Evolutionary conservation across 2,113 vertebrate genomes (phyloP).

Genomic region (Mola mola): DNA sequence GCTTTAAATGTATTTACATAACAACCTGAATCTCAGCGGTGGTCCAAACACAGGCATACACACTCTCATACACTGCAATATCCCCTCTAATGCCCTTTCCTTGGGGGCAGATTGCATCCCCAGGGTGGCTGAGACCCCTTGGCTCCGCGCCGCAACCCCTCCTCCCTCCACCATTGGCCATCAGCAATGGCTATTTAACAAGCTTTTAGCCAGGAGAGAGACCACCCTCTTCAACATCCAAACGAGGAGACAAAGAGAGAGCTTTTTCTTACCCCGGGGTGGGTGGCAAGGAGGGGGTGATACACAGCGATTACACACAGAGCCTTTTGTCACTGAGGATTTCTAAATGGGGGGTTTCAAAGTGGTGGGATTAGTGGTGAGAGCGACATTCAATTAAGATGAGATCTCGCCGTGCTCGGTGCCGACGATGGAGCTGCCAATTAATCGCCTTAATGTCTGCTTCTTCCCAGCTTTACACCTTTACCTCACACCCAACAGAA

Average conservation of each 20-base stretch:
- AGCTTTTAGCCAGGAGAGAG: slow-evolving; percentile 61
- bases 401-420: slow-evolving; percentile 62
- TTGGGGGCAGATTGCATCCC: slow-evolving; percentile 50
- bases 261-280: slow-evolving; percentile 56
- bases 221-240: slow-evolving; percentile 67
- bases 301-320: slow-evolving; percentile 68
- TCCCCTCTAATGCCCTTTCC: slow-evolving; percentile 54
- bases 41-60: slow-evolving; percentile 37
- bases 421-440: slow-evolving; percentile 60
- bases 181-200: slow-evolving; percentile 65
- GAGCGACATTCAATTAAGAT: slow-evolving; percentile 84
- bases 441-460: slow-evolving; percentile 80
- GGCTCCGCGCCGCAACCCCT: slow-evolving; percentile 31
- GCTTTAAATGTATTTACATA: slow-evolving; percentile 48
- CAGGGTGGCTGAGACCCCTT: slow-evolving; percentile 43
- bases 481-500: slow-evolving; percentile 49
- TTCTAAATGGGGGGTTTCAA: slow-evolving; percentile 71
- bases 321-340: slow-evolving; percentile 70
- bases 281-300: slow-evolving; percentile 40
- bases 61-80: slow-evolving; percentile 11
- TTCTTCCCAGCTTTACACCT: slow-evolving; percentile 55
- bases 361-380: slow-evolving; percentile 72
- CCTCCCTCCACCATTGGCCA: slow-evolving; percentile 24
- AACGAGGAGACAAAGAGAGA: slow-evolving; percentile 70
- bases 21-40: slow-evolving; percentile 52